These are phyloP conservation scores for Sparidentex hasta DNA, from an alignment of 2,797 vertebrate species.

Conservation along the genomic window DNA sequence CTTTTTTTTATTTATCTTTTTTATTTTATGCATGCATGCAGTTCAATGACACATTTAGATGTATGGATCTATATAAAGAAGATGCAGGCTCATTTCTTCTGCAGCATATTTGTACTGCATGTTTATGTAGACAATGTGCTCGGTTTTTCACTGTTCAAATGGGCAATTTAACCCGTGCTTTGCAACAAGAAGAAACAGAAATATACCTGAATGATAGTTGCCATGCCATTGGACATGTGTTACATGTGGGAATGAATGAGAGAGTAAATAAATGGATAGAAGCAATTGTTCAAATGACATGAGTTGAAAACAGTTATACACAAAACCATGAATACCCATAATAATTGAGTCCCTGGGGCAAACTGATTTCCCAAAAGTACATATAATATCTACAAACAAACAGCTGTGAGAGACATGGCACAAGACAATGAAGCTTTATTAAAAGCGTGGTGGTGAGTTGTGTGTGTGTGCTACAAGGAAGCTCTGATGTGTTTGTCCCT, in stretches of 20 bases:
- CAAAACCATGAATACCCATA: slow-evolving; percentile 39
- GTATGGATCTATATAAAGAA: slow-evolving; percentile 44
- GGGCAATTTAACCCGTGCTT: neutral
- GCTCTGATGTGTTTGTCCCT: slow-evolving; percentile 65
- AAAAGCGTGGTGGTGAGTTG: slow-evolving; percentile 63
- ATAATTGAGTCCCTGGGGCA: slow-evolving; percentile 72
- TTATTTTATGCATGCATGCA: slow-evolving; percentile 56
- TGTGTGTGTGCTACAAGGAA: slow-evolving; percentile 50
- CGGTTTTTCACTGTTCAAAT: neutral
- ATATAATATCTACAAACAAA: slow-evolving; percentile 52
- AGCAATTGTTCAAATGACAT: slow-evolving; percentile 13
- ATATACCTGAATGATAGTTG: neutral
- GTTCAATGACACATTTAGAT: slow-evolving; percentile 75
- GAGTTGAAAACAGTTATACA: slow-evolving; percentile 27
- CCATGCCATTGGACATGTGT: neutral
- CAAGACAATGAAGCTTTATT: slow-evolving; percentile 69
- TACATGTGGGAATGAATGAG: neutral
- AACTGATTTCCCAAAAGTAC: slow-evolving; percentile 65
- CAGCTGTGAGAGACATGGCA: slow-evolving; percentile 67
- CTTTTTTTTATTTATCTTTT: too few relatives aligned
- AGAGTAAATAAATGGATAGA: slow-evolving; percentile 7
- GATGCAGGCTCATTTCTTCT: slow-evolving; percentile 1
- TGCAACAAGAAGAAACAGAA: neutral
- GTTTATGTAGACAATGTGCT: neutral
- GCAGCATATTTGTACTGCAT: slow-evolving; percentile 15